These are phyloP conservation scores for Drosophila engyochracea DNA, from an alignment of 2,888 invertebrate species.

Conservation along the genomic window DNA sequence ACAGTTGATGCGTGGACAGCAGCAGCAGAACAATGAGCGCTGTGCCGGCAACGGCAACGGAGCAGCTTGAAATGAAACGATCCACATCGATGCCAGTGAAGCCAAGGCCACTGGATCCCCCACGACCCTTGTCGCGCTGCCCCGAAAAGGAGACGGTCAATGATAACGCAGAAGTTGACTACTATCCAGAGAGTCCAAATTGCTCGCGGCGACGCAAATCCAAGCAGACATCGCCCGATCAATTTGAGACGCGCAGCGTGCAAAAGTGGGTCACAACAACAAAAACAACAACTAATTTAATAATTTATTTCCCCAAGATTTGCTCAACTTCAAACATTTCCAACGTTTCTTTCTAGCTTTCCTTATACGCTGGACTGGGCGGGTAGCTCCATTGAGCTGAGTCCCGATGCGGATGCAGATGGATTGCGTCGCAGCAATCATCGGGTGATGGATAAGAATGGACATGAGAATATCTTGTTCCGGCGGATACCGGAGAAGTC, in stretches of 20 bases:
- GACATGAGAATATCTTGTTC: slow-evolving; percentile 83
- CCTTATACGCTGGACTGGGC: slow-evolving; percentile 80
- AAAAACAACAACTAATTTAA: slow-evolving; percentile 9
- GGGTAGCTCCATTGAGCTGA: slow-evolving; percentile 83
- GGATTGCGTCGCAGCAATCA: slow-evolving; percentile 66
- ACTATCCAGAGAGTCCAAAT: slow-evolving; percentile 81
- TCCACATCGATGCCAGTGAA: slow-evolving; percentile 85
- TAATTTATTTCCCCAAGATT: background rate
- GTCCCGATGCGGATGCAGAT: slow-evolving; percentile 59
- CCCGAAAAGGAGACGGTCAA: slow-evolving; percentile 83
- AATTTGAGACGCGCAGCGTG: slow-evolving; percentile 75
- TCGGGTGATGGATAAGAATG: slow-evolving; percentile 84
- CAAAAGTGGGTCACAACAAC: slow-evolving; percentile 73
- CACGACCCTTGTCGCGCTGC: slow-evolving; percentile 79
- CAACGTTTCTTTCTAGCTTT: slow-evolving; percentile 49
- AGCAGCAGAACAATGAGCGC: slow-evolving; percentile 44
- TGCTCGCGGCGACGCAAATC: slow-evolving; percentile 65
- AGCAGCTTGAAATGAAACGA: slow-evolving; percentile 73
- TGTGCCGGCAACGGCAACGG: slow-evolving; percentile 21
- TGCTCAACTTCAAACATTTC: background rate
- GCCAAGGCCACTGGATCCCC: slow-evolving; percentile 76
- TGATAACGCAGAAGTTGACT: slow-evolving; percentile 63
- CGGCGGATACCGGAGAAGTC: slow-evolving; percentile 87
- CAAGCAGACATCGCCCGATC: slow-evolving; percentile 42
- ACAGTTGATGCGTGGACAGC: slow-evolving; percentile 51